phyloP scores from a whole-genome alignment of 2,888 invertebrate species.

The Margaritifera margaritifera region DNA sequence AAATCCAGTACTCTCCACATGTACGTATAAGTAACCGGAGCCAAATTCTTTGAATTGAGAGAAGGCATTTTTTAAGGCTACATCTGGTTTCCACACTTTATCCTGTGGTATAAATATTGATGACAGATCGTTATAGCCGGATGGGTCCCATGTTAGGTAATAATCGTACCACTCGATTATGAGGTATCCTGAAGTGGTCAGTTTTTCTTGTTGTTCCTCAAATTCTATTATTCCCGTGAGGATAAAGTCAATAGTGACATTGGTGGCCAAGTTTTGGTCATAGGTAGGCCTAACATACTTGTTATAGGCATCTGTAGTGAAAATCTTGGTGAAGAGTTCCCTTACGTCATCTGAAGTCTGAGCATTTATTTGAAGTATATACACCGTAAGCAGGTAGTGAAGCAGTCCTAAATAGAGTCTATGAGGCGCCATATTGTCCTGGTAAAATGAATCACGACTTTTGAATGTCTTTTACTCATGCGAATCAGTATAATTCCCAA shows the following conservation, averaged over 20 bases:
- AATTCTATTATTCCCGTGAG: conserved; percentile 10
- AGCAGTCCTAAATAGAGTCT: too few species aligned
- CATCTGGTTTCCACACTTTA: conserved; percentile 33
- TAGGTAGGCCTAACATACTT: conserved; percentile 7
- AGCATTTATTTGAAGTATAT: conserved; percentile 1
- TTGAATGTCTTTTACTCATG: too few species aligned
- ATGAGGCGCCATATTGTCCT: too few species aligned
- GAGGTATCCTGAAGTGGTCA: conserved; percentile 13
- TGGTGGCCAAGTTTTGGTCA: conserved; percentile 1
- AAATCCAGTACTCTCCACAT: neutral
- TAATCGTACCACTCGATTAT: conserved; percentile 16
- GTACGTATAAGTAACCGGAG: neutral
- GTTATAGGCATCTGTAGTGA: conserved; percentile 17
- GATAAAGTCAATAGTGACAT: conserved; percentile 8
- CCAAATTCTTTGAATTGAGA: conserved; percentile 15
- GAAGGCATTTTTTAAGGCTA: conserved; percentile 25
- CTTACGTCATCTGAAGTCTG: too few species aligned
- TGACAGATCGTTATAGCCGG: conserved; percentile 10
- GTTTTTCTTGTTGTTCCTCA: conserved; percentile 15
- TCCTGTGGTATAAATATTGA: conserved; percentile 13
- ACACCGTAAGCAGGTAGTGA: neutral
- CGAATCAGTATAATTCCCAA: too few species aligned
- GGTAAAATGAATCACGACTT: too few species aligned
- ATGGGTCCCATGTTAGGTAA: conserved; percentile 12
- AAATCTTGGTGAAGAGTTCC: conserved; percentile 11